These are phyloP conservation scores for Chrysotoxum bicinctum DNA, from an alignment of 2,888 invertebrate genomes.

Conservation along the genomic window DNA sequence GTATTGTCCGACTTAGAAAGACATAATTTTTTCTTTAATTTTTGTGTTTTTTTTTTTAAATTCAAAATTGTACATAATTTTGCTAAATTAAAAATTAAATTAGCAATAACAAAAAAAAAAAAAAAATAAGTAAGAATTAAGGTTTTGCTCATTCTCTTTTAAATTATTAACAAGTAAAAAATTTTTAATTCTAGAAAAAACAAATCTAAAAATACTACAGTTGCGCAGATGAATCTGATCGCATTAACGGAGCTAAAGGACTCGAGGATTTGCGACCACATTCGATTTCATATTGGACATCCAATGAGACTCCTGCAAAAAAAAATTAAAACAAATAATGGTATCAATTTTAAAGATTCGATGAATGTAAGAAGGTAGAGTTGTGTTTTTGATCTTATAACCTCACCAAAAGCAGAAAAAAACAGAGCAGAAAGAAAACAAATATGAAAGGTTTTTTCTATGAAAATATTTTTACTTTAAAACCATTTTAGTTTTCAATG, in stretches of 20 bases:
- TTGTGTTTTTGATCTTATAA: background rate
- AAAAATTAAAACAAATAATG: background rate
- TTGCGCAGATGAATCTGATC: constrained; percentile 88
- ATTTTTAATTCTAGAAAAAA: constrained; percentile 53
- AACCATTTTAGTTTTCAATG: too few relatives aligned
- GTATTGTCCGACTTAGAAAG: background rate
- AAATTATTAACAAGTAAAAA: constrained; percentile 67
- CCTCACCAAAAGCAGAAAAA: background rate
- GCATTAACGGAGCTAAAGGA: constrained; percentile 90
- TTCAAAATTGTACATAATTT: constrained; percentile 61
- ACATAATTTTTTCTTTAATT: background rate
- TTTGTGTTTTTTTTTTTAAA: constrained; percentile 16
- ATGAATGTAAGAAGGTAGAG: background rate
- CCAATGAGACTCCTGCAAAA: constrained; percentile 85
- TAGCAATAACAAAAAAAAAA: constrained; percentile 48
- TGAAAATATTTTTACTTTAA: background rate
- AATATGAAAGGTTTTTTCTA: background rate
- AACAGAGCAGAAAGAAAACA: background rate
- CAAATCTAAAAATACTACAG: constrained; percentile 83
- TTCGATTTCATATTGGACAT: constrained; percentile 92
- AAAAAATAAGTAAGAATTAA: background rate
- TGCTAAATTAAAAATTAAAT: constrained; percentile 51
- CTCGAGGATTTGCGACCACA: constrained; percentile 89
- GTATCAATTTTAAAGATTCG: background rate
- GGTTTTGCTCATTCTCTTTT: constrained; percentile 17